phyloP scores from a whole-genome alignment of 2,888 invertebrate species.

The Antheraea assamensis region DNA sequence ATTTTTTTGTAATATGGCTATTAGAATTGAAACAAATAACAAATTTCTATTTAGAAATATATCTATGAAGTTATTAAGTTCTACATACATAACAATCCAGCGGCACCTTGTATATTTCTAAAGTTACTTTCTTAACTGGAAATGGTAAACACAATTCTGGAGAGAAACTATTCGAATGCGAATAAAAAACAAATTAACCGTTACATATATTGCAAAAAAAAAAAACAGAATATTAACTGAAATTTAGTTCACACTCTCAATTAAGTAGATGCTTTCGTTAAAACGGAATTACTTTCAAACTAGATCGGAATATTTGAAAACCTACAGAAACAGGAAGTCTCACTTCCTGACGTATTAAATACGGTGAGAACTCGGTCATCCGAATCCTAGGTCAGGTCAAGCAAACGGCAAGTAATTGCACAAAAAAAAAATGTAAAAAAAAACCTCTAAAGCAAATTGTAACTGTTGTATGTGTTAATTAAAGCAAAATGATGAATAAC shows the following conservation, averaged over 20 bases:
- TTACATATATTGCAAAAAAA: neutral
- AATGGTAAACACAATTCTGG: neutral
- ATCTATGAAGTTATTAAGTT: too few species aligned
- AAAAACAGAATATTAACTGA: neutral
- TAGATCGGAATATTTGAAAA: neutral
- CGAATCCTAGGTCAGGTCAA: neutral
- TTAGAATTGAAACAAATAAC: neutral
- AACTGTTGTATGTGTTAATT: neutral
- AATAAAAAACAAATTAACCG: neutral
- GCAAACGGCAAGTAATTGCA: neutral
- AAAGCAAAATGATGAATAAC: neutral
- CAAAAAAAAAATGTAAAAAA: neutral
- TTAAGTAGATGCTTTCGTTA: neutral
- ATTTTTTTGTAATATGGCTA: neutral
- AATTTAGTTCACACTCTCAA: neutral
- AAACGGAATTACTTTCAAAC: neutral
- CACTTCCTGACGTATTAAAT: neutral
- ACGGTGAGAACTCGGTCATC: neutral
- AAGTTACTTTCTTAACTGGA: neutral
- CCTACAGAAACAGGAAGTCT: slow-evolving; percentile 7
- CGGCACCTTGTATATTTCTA: too few species aligned
- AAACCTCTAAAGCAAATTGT: neutral
- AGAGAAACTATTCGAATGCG: neutral
- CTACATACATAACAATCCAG: too few species aligned
- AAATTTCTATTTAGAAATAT: too few species aligned